These are phyloP conservation scores for Parotocinclus haroldoi DNA, from an alignment of 2,797 vertebrate species.

Conservation along the genomic window DNA sequence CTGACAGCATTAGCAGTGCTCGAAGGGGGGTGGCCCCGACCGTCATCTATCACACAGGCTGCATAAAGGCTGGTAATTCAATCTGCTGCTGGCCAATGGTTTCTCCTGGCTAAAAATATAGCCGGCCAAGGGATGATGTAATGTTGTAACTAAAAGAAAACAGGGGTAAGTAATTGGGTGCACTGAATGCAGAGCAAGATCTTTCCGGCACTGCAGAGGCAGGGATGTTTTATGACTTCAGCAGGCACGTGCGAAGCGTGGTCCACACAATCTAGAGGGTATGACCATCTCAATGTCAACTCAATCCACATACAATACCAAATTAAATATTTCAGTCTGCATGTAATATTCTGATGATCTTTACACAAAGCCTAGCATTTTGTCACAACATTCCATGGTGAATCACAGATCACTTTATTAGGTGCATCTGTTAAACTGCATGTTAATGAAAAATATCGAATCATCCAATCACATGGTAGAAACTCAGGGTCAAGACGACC, in stretches of 20 bases:
- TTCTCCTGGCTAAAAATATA: conserved; percentile 72
- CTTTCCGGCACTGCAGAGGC: conserved; percentile 19
- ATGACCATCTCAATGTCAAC: conserved; percentile 31
- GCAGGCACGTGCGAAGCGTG: conserved; percentile 1
- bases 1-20: conserved; percentile 1
- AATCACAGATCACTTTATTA: no score
- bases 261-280: conserved; percentile 1
- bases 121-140: conserved; percentile 72
- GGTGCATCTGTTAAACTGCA: no score
- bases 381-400: no score
- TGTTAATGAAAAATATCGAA: no score
- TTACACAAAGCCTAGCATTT: no score
- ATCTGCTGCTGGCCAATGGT: conserved; percentile 66
- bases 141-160: conserved; percentile 63
- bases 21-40: conserved; percentile 17
- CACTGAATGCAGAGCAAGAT: conserved; percentile 49
- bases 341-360: no score
- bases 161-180: conserved; percentile 73
- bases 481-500: no score
- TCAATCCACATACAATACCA: no score
- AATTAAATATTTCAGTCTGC: no score
- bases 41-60: conserved; percentile 58
- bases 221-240: conserved; percentile 32
- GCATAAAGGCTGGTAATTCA: conserved; percentile 70
- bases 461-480: no score